Base-by-base conservation (phyloP, 2,888 invertebrate genomes). In the Plebejus melissa region DNA sequence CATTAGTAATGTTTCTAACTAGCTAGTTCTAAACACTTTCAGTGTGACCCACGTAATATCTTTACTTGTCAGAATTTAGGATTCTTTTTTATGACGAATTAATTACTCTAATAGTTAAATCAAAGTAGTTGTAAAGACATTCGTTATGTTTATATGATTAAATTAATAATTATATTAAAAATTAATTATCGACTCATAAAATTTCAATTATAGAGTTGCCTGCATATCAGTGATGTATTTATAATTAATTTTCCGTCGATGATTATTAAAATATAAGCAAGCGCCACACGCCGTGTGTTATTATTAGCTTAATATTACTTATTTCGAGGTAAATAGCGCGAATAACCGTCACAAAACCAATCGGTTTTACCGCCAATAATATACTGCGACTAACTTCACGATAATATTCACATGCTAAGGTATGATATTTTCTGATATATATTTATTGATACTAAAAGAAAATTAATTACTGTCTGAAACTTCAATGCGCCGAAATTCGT, bases 331-430 rank as follows among this genome's bases (percentile, higher is more conserved):
- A 65, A 65, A 36, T 65, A 32, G 13, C 13, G 65, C 16, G 32
- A 65, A 36, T 36, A 36, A 36, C 65, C 16, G 65, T 65, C 32
- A 65, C 60, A 32, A 65, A 58, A 65, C 60, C 60, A 28, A 65
- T 65, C 60, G 32, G 28, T 28, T 65, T 65, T 65, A 2, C 60
- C 13, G 28, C 32, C 11, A 32, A 13, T 60, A 65, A 11, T 28
- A 65, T 28, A 32, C 60, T 28, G 0, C 7, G 28, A 32, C 60
- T 28, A 65, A 28, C 28, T 65, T 65, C 9, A 58, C 22, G 58
- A 58, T 58, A 58, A 58, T 22, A 58, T 22, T 58, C 54, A 54
- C 54, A 16, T 54, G 13, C 4, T 16, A 54, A 54, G 16, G 11
- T 54, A 54, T 54, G 16, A 54, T 50, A 16, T 54, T 54, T 16